A percentile compares a stretch with the other conserved stretches of the same genome.
Conservation (phyloP, 1,140 invertebrate genomes). For the Himalopsyche phryganea region DNA sequence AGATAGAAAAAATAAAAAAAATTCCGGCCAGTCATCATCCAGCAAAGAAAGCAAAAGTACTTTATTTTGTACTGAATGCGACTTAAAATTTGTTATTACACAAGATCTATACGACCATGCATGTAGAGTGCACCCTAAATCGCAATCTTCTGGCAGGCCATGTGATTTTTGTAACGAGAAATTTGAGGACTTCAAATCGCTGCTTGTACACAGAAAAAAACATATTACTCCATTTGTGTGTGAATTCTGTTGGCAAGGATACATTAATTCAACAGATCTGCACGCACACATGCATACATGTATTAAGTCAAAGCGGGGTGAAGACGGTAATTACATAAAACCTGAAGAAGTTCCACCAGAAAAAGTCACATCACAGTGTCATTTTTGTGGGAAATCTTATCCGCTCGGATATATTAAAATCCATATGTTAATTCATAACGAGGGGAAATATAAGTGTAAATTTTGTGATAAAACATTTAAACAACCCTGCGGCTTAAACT, state of each 20-base stretch:
- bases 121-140: conserved; percentile 38
- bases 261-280: conserved; percentile 38
- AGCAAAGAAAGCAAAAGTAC: conserved; percentile 15
- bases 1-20: conserved; percentile 26
- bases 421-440: conserved; percentile 49
- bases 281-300: conserved; percentile 35
- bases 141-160: conserved; percentile 40
- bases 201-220: conserved; percentile 45
- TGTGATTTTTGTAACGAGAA: conserved; percentile 51
- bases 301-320: not conserved
- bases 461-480: conserved; percentile 51
- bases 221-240: conserved; percentile 47
- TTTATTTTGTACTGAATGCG: conserved; percentile 42
- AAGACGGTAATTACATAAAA: conserved; percentile 34
- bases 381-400: conserved; percentile 51
- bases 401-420: conserved; percentile 46
- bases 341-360: conserved; percentile 33
- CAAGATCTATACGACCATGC: conserved; percentile 43
- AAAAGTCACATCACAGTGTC: conserved; percentile 39
- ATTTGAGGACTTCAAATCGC: conserved; percentile 46
- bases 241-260: conserved; percentile 49
- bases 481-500: conserved; percentile 46
- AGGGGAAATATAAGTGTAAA: conserved; percentile 45
- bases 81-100: conserved; percentile 42
- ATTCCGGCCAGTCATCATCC: conserved; percentile 16